Evolutionary conservation across 2,888 invertebrate species (phyloP).

Genomic region (Diarsia brunnea): DNA sequence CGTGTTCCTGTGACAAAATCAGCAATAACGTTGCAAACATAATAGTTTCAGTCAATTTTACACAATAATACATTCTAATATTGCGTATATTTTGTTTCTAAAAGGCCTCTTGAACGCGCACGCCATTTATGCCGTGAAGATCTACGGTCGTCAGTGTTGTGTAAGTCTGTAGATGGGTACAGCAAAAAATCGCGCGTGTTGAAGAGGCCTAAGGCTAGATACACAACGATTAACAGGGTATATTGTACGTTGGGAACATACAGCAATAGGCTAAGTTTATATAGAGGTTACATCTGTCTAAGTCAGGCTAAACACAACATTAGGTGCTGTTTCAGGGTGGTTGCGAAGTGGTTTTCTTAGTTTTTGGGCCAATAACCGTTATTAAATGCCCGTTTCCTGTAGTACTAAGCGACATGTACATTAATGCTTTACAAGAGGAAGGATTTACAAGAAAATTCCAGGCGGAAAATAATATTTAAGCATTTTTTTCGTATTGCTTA

Average conservation of each 20-base stretch:
- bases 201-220: slow-evolving; percentile 14
- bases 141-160: neutral
- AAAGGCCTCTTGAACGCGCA: neutral
- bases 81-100: slow-evolving; percentile 27
- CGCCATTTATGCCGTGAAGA: neutral
- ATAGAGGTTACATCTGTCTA: slow-evolving; percentile 61
- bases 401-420: neutral
- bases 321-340: slow-evolving; percentile 34
- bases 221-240: slow-evolving; percentile 40
- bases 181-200: neutral
- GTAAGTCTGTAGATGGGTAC: neutral
- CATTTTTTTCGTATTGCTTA: neutral
- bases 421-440: no score
- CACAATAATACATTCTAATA: slow-evolving; percentile 17
- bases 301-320: slow-evolving; percentile 69
- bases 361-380: neutral
- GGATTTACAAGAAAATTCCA: neutral
- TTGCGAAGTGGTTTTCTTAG: slow-evolving; percentile 17
- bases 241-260: slow-evolving; percentile 56
- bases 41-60: slow-evolving; percentile 48
- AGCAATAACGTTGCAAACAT: slow-evolving; percentile 31
- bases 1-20: slow-evolving; percentile 32
- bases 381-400: neutral
- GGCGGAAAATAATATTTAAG: neutral
- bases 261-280: slow-evolving; percentile 74